Evolutionary conservation across 1,140 invertebrate species (phyloP).

Genomic region (Drosophila ironensis): DNA sequence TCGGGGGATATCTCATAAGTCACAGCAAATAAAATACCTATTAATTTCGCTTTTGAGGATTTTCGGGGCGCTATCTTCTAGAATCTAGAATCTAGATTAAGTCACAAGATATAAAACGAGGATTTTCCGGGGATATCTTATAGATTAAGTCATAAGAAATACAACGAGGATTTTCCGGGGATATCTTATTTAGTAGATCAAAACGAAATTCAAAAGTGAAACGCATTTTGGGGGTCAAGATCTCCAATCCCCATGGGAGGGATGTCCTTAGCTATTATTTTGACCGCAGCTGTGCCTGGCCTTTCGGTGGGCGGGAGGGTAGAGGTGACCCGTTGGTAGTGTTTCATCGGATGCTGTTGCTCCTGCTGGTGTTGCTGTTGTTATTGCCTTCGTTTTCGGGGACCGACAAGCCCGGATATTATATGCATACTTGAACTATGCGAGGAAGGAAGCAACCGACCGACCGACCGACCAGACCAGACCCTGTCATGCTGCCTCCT

Average conservation of each 20-base stretch:
- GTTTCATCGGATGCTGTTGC: constrained; percentile 40
- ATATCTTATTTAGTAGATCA: too few species aligned
- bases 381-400: constrained; percentile 54
- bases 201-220: too few species aligned
- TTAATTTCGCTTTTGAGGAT: too few species aligned
- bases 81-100: too few species aligned
- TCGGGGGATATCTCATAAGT: too few species aligned
- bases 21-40: too few species aligned
- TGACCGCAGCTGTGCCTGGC: constrained; percentile 55
- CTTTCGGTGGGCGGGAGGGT: constrained; percentile 14
- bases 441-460: constrained; percentile 62
- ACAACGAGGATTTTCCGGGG: too few species aligned
- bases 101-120: too few species aligned
- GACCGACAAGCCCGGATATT: constrained; percentile 73
- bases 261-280: constrained; percentile 20
- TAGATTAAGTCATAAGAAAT: too few species aligned
- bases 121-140: too few species aligned
- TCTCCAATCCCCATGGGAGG: neutral
- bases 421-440: constrained; percentile 80
- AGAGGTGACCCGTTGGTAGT: neutral
- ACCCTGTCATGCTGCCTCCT: neutral
- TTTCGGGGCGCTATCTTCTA: too few species aligned
- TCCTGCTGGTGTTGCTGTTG: constrained; percentile 45
- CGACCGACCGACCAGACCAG: neutral
- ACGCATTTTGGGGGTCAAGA: too few species aligned